These are phyloP conservation scores for Leptopilina boulardi DNA, from an alignment of 1,140 invertebrate genomes.

Conservation along the genomic window DNA sequence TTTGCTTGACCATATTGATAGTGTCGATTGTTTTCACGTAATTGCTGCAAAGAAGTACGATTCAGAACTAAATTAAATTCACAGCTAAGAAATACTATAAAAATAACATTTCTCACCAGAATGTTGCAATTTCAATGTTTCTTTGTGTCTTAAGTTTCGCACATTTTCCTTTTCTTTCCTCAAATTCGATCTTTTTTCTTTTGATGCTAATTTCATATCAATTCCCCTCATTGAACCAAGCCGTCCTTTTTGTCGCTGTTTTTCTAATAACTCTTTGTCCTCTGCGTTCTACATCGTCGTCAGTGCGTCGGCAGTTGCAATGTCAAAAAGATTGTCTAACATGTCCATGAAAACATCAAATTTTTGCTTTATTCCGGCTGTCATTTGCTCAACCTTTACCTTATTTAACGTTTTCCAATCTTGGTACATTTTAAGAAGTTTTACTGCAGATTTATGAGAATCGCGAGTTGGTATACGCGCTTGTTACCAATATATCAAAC, in stretches of 20 bases:
- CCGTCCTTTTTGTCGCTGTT: not conserved
- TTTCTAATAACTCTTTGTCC: not conserved
- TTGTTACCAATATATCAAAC: not conserved
- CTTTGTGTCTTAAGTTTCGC: conserved; percentile 32
- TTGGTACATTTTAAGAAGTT: not conserved
- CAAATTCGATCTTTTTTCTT: conserved; percentile 37
- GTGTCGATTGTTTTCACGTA: conserved; percentile 32
- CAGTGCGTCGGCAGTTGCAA: not conserved
- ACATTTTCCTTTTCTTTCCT: conserved; percentile 24
- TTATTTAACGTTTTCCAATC: not conserved
- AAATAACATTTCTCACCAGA: too few relatives aligned
- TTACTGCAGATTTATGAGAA: not conserved
- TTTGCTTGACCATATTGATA: not conserved
- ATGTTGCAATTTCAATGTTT: conserved; percentile 38
- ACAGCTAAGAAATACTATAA: too few relatives aligned
- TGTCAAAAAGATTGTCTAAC: conserved; percentile 14
- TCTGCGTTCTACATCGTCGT: not conserved
- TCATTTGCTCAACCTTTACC: not conserved
- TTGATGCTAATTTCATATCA: not conserved
- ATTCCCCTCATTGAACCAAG: not conserved
- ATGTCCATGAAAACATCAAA: not conserved
- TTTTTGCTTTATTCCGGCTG: not conserved
- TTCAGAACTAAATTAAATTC: conserved; percentile 27
- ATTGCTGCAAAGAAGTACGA: conserved; percentile 36
- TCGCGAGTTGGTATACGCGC: not conserved